These are phyloP conservation scores for Petrocephalus microphthalmus DNA, from an alignment of 2,113 vertebrate species.

Conservation along the genomic window DNA sequence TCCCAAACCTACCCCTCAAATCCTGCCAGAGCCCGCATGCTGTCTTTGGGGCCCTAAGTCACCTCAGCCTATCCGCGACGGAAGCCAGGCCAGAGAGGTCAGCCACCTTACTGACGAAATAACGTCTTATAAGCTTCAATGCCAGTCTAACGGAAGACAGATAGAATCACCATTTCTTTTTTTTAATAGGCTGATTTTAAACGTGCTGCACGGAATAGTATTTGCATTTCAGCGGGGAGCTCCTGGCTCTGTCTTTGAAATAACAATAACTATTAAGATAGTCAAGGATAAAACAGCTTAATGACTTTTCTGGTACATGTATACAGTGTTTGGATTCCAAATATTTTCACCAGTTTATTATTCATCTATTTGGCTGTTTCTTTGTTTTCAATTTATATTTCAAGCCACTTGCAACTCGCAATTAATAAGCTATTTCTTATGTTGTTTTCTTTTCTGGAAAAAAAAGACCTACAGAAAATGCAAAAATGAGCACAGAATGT, in stretches of 20 bases:
- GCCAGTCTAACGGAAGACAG: background rate
- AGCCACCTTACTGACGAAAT: background rate
- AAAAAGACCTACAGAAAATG: background rate
- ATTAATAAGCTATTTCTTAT: background rate
- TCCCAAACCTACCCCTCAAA: background rate
- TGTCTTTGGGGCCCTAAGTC: conserved; percentile 7
- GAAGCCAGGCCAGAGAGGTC: background rate
- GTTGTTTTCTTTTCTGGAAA: background rate
- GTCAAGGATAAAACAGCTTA: conserved; percentile 21
- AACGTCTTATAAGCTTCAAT: background rate
- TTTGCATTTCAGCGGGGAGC: background rate
- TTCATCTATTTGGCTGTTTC: background rate
- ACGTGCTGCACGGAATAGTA: background rate
- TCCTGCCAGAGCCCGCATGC: background rate
- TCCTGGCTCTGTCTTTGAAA: background rate
- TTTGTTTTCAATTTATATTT: background rate
- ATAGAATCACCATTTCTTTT: too few relatives aligned
- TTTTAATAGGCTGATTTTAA: too few relatives aligned
- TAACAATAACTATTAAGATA: background rate
- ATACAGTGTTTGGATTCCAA: conserved; percentile 14
- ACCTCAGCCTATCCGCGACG: background rate
- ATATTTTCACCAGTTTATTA: conserved; percentile 12
- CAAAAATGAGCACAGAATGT: background rate
- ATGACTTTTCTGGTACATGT: conserved; percentile 17
- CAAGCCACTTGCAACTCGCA: background rate